Conservation (phyloP, 2,113 vertebrate genomes). For the Elaphurus davidianus region DNA sequence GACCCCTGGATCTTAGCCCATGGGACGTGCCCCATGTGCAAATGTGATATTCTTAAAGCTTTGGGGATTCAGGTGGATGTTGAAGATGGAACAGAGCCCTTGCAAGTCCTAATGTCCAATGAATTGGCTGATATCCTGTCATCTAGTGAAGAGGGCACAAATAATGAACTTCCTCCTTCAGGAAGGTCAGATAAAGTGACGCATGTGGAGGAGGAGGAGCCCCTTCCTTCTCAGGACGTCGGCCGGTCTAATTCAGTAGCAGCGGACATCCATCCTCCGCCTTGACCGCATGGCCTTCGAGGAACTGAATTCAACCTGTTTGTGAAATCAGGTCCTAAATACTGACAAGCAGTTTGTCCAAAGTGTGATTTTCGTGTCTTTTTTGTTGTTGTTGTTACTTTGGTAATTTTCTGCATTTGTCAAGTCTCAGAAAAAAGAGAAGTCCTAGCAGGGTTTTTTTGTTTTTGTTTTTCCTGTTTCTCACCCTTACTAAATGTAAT, state of each 20-base stretch:
- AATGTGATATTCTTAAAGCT: conserved; percentile 86
- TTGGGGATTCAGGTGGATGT: conserved; percentile 75
- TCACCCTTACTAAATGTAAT: not conserved
- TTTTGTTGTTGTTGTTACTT: not conserved
- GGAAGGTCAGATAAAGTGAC: not conserved
- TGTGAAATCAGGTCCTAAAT: conserved; percentile 55
- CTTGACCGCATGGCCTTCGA: conserved; percentile 36
- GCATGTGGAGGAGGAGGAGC: not conserved
- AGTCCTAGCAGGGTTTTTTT: not conserved
- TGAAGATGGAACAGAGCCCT: conserved; percentile 54
- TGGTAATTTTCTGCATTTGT: conserved; percentile 4
- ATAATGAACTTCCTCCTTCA: not conserved
- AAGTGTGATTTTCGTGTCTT: conserved; percentile 53
- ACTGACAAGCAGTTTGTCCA: conserved; percentile 43
- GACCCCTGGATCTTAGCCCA: conserved; percentile 86
- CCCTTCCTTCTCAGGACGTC: not conserved
- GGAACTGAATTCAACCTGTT: conserved; percentile 61
- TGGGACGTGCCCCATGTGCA: conserved; percentile 86
- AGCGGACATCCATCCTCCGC: not conserved
- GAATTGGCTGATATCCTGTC: conserved; percentile 9
- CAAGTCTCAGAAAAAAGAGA: not conserved
- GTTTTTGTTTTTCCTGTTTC: not conserved
- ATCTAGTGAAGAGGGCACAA: conserved; percentile 17
- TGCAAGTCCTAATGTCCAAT: conserved; percentile 35
- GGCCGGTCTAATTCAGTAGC: not conserved